A percentile compares a stretch with the other conserved stretches of the same genome.
These are phyloP conservation scores for Nomada hirtipes DNA, from an alignment of 2,888 invertebrate species.

Conservation along the genomic window DNA sequence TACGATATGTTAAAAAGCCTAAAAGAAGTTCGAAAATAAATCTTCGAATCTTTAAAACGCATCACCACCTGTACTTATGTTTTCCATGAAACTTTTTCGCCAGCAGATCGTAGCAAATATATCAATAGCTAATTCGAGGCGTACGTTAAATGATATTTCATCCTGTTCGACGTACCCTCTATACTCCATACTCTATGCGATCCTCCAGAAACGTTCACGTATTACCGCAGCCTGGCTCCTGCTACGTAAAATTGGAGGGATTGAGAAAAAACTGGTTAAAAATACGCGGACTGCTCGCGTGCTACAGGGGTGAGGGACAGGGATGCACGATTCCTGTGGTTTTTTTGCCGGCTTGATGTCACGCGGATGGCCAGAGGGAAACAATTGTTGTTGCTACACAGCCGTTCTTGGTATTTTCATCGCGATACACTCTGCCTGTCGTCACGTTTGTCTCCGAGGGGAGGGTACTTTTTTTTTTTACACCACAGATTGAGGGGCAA, in stretches of 20 bases:
- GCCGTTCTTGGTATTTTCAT: constrained; percentile 55
- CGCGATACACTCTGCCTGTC: constrained; percentile 49
- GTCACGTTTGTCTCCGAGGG: constrained; percentile 51
- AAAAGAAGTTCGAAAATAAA: too few relatives aligned
- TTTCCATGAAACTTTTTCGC: not conserved
- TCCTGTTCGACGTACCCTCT: too few relatives aligned
- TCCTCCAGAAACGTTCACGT: not conserved
- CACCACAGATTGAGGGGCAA: constrained; percentile 40
- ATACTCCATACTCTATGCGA: not conserved
- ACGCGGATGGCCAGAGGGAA: constrained; percentile 53
- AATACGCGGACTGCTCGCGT: constrained; percentile 32
- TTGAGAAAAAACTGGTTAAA: constrained; percentile 34
- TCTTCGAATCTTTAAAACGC: too few relatives aligned
- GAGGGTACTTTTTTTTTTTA: constrained; percentile 54
- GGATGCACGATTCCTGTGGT: constrained; percentile 19
- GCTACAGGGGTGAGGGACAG: constrained; percentile 6
- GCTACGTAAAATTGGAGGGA: not conserved
- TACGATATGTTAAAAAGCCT: too few relatives aligned
- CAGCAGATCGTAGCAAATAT: not conserved
- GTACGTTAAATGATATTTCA: not conserved
- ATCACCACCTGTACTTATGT: too few relatives aligned
- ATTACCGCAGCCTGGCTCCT: constrained; percentile 28
- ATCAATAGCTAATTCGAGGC: not conserved
- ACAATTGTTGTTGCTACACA: constrained; percentile 53
- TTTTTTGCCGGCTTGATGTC: constrained; percentile 53